Conservation (phyloP, 2,797 vertebrate genomes). For the Coreius guichenoti region DNA sequence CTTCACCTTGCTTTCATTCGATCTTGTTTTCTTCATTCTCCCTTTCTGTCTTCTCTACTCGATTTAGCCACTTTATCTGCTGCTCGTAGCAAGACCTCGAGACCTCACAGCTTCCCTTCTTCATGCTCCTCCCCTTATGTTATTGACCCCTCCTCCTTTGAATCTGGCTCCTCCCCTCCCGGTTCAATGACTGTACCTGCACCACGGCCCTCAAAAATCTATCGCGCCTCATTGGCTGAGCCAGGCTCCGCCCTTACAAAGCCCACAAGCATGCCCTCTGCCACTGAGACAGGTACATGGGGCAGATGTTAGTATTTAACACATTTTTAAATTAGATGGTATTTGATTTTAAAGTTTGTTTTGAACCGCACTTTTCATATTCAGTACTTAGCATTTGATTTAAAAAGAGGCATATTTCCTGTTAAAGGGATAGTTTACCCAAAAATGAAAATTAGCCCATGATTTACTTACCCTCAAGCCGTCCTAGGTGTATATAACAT, state of each 20-base stretch:
- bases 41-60: slow-evolving; percentile 31
- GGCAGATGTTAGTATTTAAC: not conserved
- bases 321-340: not conserved
- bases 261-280: slow-evolving; percentile 78
- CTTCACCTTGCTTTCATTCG: not conserved
- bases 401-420: not conserved
- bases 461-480: no score
- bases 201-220: slow-evolving; percentile 58
- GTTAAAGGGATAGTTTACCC: no score
- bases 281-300: slow-evolving; percentile 74
- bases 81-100: slow-evolving; percentile 58
- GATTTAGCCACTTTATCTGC: slow-evolving; percentile 59
- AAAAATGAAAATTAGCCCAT: no score
- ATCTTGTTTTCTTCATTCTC: not conserved
- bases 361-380: not conserved
- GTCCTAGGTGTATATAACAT: no score
- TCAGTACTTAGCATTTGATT: not conserved
- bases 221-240: slow-evolving; percentile 55
- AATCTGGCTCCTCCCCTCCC: slow-evolving; percentile 49
- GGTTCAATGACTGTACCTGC: slow-evolving; percentile 40
- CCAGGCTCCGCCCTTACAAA: slow-evolving; percentile 66
- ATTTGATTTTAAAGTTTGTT: not conserved
- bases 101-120: slow-evolving; percentile 61
- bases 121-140: slow-evolving; percentile 23
- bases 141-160: slow-evolving; percentile 40